Percentiles rank a stretch among this genome's conserved stretches.
phyloP scores from a whole-genome alignment of 2,113 vertebrate genomes.

The Phodopus roborovskii region DNA sequence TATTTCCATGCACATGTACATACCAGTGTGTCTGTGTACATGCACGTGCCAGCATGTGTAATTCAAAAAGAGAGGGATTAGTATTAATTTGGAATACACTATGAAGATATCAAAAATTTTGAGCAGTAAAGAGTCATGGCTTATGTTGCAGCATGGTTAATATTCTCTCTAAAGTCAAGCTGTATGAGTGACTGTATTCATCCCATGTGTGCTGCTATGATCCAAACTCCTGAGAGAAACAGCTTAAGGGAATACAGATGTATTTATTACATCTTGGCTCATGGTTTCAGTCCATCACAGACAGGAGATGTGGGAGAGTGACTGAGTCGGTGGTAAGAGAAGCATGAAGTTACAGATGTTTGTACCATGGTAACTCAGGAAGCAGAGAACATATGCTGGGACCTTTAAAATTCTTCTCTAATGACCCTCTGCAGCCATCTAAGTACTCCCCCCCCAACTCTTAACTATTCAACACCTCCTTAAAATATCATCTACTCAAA shows the following conservation, averaged over 20 bases:
- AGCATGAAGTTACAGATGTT: neutral
- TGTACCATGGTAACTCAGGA: too few species aligned
- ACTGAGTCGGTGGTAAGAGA: neutral
- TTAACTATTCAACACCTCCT: neutral
- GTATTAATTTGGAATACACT: neutral
- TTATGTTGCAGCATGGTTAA: neutral
- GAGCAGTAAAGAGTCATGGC: neutral
- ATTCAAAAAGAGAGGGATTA: neutral
- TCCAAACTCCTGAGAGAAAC: neutral
- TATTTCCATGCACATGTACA: neutral
- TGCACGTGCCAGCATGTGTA: neutral
- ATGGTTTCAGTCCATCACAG: neutral
- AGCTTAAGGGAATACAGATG: neutral
- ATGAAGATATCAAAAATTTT: neutral
- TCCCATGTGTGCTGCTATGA: too few species aligned
- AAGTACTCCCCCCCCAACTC: neutral
- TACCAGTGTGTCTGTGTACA: too few species aligned
- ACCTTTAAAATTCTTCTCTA: neutral
- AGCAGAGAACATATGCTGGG: neutral
- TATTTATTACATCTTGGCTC: neutral
- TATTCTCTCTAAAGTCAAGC: neutral
- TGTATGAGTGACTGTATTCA: neutral
- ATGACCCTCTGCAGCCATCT: neutral
- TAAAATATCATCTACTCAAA: neutral
- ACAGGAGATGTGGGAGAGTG: neutral